Base-by-base conservation (phyloP, 1,140 invertebrate species). In the Drosophila saltans region DNA sequence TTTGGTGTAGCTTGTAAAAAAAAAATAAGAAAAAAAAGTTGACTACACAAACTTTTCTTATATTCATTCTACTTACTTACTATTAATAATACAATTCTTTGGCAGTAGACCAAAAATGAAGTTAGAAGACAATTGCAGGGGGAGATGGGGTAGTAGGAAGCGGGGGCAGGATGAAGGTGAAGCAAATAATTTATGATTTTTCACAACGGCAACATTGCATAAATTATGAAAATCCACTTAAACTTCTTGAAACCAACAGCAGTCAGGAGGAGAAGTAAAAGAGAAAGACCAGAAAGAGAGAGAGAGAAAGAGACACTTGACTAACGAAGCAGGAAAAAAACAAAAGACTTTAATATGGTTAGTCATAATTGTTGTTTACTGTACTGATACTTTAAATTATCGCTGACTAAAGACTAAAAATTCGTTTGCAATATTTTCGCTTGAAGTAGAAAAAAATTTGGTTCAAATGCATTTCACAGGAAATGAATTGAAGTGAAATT, bases 171-270 rank as follows among this genome's bases (percentile, higher is more conserved):
- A 24, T 7, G 26, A 5, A n/a, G 61, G 26, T 21, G 36, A 9
- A 40, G 45, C 45, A 66, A 74, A 86, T 88, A 89, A 84, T 89
- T 89, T 90, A 89, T 90, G 78, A 81, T 79, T 89, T 79, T 61
- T 73, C 76, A 66, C 56, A 72, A 63, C 64, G 77, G 63, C 58
- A 80, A 58, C 55, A 78, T 74, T 71, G 85, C 84, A 85, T 89
- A 89, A 89, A 90, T 89, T 90, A 89, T 84, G 85, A 89, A 89
- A 89, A 89, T 90, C 84, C 86, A 89, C 84, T 89, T 90, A 84
- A 89, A 89, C 77, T 88, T 89, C 80, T 65, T 74, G 64, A 76
- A 64, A 66, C 66, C 28, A 74, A 77, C 70, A 66, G n/a, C 62
- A 74, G 56, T 21, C 66, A 40, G 5, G 43, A 69, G 16, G 16